Conservation (phyloP, 2,113 vertebrate genomes). For the Brachypteracias leptosomus region DNA sequence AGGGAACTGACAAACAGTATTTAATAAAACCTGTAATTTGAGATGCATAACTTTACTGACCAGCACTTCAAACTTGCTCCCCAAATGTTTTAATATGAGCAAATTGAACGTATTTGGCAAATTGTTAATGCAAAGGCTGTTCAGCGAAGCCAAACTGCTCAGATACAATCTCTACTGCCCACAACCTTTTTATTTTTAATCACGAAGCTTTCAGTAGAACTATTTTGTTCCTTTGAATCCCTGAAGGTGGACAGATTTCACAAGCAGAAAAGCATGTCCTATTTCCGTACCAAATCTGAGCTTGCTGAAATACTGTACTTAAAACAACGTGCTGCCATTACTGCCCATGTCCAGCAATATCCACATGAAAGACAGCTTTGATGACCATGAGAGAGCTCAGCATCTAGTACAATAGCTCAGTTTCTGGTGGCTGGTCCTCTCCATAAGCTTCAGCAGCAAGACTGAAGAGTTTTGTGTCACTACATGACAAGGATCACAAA, state of each 20-base stretch:
- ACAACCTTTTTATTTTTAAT: conserved; percentile 28
- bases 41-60: neutral
- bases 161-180: conserved; percentile 16
- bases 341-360: neutral
- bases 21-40: neutral
- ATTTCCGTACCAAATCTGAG: neutral
- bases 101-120: neutral
- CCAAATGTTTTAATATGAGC: neutral
- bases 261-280: neutral
- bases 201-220: neutral
- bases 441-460: neutral
- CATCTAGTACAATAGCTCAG: neutral
- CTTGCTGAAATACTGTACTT: neutral
- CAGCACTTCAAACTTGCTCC: neutral
- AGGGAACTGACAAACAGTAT: neutral
- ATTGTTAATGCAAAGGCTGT: neutral
- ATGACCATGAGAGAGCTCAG: neutral
- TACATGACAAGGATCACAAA: neutral
- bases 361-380: neutral
- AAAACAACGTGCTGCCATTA: neutral
- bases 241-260: neutral
- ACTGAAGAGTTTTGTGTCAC: neutral
- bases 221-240: conserved; percentile 11
- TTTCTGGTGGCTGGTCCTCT: neutral
- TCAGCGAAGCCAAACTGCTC: neutral